Conservation (phyloP, 2,797 vertebrate species). For the Rhinophrynus dorsalis region DNA sequence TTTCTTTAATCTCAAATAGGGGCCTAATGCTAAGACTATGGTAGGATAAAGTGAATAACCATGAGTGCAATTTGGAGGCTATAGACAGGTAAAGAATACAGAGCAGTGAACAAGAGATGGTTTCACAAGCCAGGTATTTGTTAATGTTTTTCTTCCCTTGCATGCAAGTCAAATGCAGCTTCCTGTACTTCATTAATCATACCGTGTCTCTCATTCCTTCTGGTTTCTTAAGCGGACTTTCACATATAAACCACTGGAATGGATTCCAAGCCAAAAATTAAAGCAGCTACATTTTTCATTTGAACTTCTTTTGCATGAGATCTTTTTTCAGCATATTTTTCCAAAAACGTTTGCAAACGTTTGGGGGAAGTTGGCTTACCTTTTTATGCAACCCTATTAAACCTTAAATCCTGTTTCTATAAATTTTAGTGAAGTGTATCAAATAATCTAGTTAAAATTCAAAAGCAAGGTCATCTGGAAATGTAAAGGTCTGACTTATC, state of each 20-base stretch:
- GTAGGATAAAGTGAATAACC: conserved; percentile 4
- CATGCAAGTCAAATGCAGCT: conserved; percentile 23
- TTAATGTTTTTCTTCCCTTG: conserved; percentile 29
- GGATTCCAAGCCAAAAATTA: not conserved
- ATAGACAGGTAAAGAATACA: not conserved
- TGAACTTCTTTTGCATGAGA: conserved; percentile 51
- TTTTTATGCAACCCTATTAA: conserved; percentile 39
- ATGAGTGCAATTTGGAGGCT: not conserved
- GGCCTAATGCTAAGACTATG: not conserved
- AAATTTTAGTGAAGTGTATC: conserved; percentile 52
- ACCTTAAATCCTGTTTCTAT: conserved; percentile 54
- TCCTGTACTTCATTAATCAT: conserved; percentile 43
- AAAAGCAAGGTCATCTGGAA: conserved; percentile 38
- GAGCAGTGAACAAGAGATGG: not conserved
- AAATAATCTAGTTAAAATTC: conserved; percentile 57
- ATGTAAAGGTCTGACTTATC: conserved; percentile 33
- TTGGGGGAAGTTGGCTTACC: conserved; percentile 41
- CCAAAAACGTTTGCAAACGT: conserved; percentile 47
- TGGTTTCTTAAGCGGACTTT: conserved; percentile 31
- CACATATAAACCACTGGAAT: conserved; percentile 30
- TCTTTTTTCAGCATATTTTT: conserved; percentile 50
- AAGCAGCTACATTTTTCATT: conserved; percentile 38
- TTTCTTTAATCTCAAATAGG: conserved; percentile 1
- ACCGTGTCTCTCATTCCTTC: conserved; percentile 16
- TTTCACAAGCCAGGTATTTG: conserved; percentile 29